These are phyloP conservation scores for Brachycybe producta DNA, from an alignment of 2,888 invertebrate genomes.

Conservation along the genomic window DNA sequence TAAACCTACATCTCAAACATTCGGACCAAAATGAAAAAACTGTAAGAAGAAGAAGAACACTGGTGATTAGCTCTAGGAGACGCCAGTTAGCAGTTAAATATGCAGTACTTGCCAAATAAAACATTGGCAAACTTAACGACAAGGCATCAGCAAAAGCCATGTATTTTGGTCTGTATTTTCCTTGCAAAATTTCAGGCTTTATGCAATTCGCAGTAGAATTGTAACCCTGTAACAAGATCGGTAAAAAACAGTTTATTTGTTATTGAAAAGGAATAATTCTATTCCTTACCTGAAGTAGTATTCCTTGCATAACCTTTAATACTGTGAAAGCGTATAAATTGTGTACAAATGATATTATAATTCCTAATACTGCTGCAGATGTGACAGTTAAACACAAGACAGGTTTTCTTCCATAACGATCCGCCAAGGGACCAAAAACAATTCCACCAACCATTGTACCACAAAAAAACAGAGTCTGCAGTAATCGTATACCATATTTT, in stretches of 20 bases:
- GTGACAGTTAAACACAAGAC: neutral
- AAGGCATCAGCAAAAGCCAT: no score
- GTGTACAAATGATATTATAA: neutral
- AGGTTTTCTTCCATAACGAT: neutral
- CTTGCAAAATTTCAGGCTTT: no score
- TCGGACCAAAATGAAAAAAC: constrained; percentile 3
- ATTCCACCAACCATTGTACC: neutral
- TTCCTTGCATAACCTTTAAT: neutral
- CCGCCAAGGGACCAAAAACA: neutral
- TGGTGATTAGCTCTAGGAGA: constrained; percentile 1
- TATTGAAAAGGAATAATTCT: no score
- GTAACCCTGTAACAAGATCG: no score
- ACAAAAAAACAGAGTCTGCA: neutral
- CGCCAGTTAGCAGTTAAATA: constrained; percentile 8
- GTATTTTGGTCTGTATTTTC: no score
- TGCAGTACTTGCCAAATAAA: constrained; percentile 3
- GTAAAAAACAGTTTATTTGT: no score
- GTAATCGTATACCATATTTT: neutral
- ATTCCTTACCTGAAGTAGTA: neutral
- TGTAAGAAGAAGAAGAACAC: constrained; percentile 1
- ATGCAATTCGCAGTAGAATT: no score
- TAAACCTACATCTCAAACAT: neutral
- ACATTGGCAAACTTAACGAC: constrained; percentile 11
- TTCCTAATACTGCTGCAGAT: neutral
- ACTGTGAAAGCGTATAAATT: neutral